These are phyloP conservation scores for Urocyon cinereoargenteus DNA, from an alignment of 2,797 vertebrate genomes.

Conservation along the genomic window DNA sequence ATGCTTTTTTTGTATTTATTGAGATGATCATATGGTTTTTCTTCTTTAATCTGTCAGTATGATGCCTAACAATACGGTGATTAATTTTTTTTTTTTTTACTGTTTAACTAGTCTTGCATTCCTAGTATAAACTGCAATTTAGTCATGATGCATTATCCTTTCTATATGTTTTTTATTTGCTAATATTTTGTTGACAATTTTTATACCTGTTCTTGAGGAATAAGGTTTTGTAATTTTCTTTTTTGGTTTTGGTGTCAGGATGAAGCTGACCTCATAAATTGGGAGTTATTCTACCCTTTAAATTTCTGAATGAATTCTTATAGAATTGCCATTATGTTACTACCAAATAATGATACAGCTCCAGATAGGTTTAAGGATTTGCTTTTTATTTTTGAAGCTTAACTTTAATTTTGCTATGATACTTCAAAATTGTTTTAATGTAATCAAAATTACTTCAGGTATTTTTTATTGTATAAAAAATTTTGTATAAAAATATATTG, in stretches of 20 bases:
- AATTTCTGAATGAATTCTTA: slow-evolving; percentile 31
- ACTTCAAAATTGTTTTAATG: slow-evolving; percentile 44
- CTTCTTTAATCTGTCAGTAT: slow-evolving; percentile 16
- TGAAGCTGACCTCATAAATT: slow-evolving; percentile 33
- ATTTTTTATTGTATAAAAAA: neutral
- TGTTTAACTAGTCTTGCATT: neutral
- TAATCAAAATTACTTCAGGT: slow-evolving; percentile 16
- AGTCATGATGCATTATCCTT: neutral
- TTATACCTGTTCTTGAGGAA: neutral
- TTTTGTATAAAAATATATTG: slow-evolving; percentile 50
- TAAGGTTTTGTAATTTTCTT: slow-evolving; percentile 45
- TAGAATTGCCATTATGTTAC: neutral
- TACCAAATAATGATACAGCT: slow-evolving; percentile 35
- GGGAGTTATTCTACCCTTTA: neutral
- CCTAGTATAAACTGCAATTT: slow-evolving; percentile 22
- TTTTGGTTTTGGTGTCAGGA: slow-evolving; percentile 16
- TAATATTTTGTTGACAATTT: slow-evolving; percentile 23
- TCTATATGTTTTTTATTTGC: slow-evolving; percentile 24
- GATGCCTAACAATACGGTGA: neutral
- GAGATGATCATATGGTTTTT: neutral
- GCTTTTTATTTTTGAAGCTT: slow-evolving; percentile 43
- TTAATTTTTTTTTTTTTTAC: neutral
- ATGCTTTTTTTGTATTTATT: slow-evolving; percentile 11
- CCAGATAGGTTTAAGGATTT: slow-evolving; percentile 13
- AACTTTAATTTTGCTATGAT: neutral